Evolutionary conservation across 2,797 vertebrate species (phyloP).

Genomic region (Carduelis carduelis): DNA sequence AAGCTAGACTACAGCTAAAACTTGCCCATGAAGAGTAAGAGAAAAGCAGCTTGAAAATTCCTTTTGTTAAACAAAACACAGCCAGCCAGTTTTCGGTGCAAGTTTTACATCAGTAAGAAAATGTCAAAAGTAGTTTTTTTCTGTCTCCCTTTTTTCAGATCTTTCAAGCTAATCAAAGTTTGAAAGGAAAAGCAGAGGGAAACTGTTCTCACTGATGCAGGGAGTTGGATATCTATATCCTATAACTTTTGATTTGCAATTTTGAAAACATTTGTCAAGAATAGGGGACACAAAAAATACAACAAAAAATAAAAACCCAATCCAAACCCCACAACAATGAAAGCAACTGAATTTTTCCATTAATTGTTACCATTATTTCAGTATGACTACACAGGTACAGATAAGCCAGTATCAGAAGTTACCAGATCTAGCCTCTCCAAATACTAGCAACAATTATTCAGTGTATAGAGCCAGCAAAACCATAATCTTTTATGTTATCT

Average conservation of each 20-base stretch:
- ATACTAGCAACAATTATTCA: background rate
- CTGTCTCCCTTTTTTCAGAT: background rate
- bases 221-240: background rate
- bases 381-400: background rate
- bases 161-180: background rate
- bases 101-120: slow-evolving; percentile 13
- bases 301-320: background rate
- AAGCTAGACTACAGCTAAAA: background rate
- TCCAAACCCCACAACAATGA: background rate
- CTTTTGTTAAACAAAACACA: background rate
- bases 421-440: background rate
- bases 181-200: background rate
- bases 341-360: background rate
- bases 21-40: background rate
- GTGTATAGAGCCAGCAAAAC: background rate
- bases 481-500: background rate
- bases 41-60: background rate
- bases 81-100: background rate
- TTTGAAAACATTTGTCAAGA: background rate
- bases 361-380: background rate
- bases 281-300: background rate
- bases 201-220: background rate
- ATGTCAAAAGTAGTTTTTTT: background rate
- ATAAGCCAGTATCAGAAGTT: background rate
- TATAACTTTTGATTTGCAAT: background rate